Conservation (phyloP, 2,888 invertebrate species). For the Stenotaenia linearis region DNA sequence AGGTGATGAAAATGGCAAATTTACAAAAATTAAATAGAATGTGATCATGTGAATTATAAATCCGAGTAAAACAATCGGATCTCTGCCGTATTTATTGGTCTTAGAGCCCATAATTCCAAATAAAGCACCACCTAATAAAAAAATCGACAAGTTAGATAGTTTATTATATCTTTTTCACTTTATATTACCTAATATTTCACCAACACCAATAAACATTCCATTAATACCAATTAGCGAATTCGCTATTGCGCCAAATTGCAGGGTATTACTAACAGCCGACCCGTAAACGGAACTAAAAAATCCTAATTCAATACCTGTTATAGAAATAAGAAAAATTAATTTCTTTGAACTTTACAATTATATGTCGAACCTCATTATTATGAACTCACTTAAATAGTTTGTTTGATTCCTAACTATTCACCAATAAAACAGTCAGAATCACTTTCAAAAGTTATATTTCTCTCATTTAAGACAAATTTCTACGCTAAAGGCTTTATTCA, state of each 20-base stretch:
- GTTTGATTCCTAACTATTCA: too few relatives aligned
- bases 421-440: too few relatives aligned
- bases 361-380: too few relatives aligned
- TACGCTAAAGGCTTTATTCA: too few relatives aligned
- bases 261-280: conserved; percentile 81
- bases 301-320: conserved; percentile 76
- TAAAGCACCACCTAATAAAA: conserved; percentile 69
- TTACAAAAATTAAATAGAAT: conserved; percentile 80
- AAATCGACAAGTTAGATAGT: too few relatives aligned
- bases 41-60: conserved; percentile 75
- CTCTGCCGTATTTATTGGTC: conserved; percentile 76
- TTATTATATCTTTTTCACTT: too few relatives aligned
- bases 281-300: conserved; percentile 97
- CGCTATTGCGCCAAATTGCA: conserved; percentile 65
- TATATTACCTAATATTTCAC: conserved; percentile 85
- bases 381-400: too few relatives aligned
- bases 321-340: background rate
- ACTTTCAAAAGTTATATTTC: too few relatives aligned
- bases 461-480: too few relatives aligned
- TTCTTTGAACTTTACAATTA: background rate
- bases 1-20: conserved; percentile 76
- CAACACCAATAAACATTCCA: conserved; percentile 88
- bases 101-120: conserved; percentile 89
- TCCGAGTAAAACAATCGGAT: conserved; percentile 83
- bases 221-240: conserved; percentile 86